Percentiles rank a stretch among this genome's conserved stretches.
Conservation (phyloP, 1,140 invertebrate genomes). For the Amyelois transitella region DNA sequence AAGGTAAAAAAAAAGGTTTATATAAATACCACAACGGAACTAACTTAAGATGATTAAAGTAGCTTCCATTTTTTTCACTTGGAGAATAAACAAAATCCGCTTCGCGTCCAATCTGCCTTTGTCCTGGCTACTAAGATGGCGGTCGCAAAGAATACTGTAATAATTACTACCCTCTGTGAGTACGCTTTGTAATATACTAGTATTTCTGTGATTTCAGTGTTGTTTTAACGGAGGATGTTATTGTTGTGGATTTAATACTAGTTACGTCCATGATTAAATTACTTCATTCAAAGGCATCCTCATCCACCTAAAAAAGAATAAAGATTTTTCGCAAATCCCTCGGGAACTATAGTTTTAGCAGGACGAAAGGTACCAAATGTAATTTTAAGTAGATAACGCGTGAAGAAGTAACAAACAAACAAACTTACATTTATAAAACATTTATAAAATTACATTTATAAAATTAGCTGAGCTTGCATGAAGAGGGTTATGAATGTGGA, state of each 20-base stretch:
- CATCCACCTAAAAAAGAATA: too few relatives aligned
- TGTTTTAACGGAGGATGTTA: too few relatives aligned
- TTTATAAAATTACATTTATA: background rate
- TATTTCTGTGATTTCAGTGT: background rate
- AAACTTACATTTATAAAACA: background rate
- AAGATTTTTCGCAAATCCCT: too few relatives aligned
- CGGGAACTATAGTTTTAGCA: too few relatives aligned
- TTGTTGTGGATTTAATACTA: too few relatives aligned
- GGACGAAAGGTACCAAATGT: too few relatives aligned
- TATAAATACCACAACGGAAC: background rate
- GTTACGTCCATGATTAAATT: too few relatives aligned
- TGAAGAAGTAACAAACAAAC: too few relatives aligned
- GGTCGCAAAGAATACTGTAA: background rate
- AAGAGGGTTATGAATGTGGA: too few relatives aligned
- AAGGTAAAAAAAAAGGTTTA: background rate
- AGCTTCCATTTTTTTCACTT: slow-evolving; percentile 21
- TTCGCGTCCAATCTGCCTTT: slow-evolving; percentile 24
- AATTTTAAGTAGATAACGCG: too few relatives aligned
- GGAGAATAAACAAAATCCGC: slow-evolving; percentile 28
- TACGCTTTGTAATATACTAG: background rate
- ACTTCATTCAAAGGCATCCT: too few relatives aligned
- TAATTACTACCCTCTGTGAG: background rate
- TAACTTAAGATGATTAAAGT: slow-evolving; percentile 11
- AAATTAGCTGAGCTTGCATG: background rate
- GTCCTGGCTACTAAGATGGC: slow-evolving; percentile 8